Evolutionary conservation across 2,797 vertebrate genomes (phyloP), one percentile per base, ranked within the genome.

Genomic region (Xiphophorus birchmanni): DNA sequence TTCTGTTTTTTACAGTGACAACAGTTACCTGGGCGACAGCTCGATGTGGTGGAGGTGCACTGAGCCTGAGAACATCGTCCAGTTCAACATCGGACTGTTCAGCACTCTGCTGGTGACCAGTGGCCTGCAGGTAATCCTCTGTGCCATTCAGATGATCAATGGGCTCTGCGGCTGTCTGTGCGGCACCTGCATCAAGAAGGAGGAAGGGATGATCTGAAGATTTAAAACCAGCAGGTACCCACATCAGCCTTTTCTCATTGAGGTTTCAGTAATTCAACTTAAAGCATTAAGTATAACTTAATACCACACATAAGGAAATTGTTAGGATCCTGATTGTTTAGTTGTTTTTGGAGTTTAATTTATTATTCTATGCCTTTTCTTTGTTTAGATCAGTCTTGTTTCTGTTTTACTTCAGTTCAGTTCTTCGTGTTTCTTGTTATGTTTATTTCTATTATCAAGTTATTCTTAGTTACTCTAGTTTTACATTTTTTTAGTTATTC

Each of bases 161-260:
- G 96, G 96, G 4, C 92, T 96, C 4, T 92, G 95, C 0, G 96
- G 96, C 63, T 97, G 96, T 75, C 77, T 96, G 78, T 97, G 96
- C 52, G 96, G 96, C 80, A 93, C 96, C 81, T 97, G 96, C 88
- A 32, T 0, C 0, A 37, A 83, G 0, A 93, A 94, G 81, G 93
- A 83, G 89, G 94, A 12, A 15, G 69, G 2, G 42, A 72, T 95
- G 56, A 90, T 86, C 18, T 47, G 42, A 67, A 18, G 1, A 21
- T 8, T 44, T 4, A 26, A 44, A 26, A 71, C 5, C 0, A 72
- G 63, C 0, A 0, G 40, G 10, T 2, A 35, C 8, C 4, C 10
- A 29, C 26, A 42, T 26, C 5, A 1, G 73, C 48, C 58, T 45
- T 32, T 65, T 65, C 60, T 35, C 13, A 13, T 18, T 35, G 15